Evolutionary conservation across 2,797 vertebrate genomes (phyloP).

Genomic region (Thripadectes ignobilis): DNA sequence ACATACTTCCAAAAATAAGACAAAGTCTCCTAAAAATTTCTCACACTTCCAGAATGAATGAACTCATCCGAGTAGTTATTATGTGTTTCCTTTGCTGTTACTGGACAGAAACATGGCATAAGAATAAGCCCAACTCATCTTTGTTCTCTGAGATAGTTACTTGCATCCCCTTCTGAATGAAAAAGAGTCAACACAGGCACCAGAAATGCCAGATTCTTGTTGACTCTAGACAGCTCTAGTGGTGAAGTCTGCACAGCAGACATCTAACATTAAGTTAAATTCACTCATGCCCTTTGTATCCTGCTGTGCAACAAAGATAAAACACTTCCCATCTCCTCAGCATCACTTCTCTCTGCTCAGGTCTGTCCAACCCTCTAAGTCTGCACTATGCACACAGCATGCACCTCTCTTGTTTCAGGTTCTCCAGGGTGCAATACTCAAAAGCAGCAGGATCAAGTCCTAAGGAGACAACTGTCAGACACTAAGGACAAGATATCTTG

Average conservation of each 20-base stretch:
- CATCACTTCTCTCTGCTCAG: background rate
- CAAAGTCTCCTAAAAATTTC: background rate
- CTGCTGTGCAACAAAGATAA: background rate
- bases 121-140: background rate
- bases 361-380: background rate
- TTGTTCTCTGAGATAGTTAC: background rate
- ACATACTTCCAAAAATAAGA: background rate
- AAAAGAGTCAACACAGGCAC: background rate
- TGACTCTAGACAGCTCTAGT: background rate
- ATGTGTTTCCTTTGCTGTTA: background rate
- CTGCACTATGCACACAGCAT: background rate
- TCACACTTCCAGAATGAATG: background rate
- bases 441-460: background rate
- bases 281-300: background rate
- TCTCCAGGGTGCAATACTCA: background rate
- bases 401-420: background rate
- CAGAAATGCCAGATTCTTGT: background rate
- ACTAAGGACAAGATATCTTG: background rate
- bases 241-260: background rate
- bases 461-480: background rate
- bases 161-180: background rate
- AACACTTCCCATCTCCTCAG: background rate
- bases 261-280: background rate
- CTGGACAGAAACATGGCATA: background rate
- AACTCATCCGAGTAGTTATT: background rate